A percentile compares a stretch with the other conserved stretches of the same genome.
Evolutionary conservation across 2,113 vertebrate genomes (phyloP).

Genomic region (Dinomys branickii): DNA sequence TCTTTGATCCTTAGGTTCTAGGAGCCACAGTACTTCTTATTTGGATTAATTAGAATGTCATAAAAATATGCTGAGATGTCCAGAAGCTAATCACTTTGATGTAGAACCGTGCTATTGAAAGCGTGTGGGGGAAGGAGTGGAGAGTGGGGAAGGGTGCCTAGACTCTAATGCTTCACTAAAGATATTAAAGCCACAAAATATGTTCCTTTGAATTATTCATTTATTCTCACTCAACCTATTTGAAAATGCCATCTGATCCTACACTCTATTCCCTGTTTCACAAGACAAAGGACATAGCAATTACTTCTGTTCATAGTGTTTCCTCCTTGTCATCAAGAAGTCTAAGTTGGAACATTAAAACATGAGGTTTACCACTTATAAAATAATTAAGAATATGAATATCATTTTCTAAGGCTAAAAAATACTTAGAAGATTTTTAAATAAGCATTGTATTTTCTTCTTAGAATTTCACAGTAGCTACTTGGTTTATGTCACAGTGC

Average conservation of each 20-base stretch:
- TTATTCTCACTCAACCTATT: constrained; percentile 59
- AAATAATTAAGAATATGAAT: background rate
- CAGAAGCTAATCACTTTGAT: constrained; percentile 43
- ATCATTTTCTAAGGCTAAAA: background rate
- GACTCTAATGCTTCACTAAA: background rate
- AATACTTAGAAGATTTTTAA: background rate
- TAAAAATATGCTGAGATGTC: constrained; percentile 9
- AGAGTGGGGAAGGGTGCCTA: background rate
- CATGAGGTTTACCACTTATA: background rate
- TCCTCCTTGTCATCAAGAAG: background rate
- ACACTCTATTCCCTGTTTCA: background rate
- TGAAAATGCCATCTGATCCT: constrained; percentile 43
- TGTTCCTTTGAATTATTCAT: constrained; percentile 60
- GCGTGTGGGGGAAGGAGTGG: background rate
- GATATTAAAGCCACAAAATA: constrained; percentile 53
- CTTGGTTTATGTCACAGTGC: background rate
- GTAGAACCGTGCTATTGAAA: background rate
- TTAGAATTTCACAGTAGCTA: background rate
- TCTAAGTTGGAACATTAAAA: constrained; percentile 21
- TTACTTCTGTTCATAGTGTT: background rate
- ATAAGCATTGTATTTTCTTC: background rate
- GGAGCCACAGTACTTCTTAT: background rate
- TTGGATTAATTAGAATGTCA: constrained; percentile 43
- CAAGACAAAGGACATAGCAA: background rate
- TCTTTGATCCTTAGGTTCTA: constrained; percentile 45